Base-by-base conservation (phyloP, 2,888 invertebrate species). In the Tipula vernalis region DNA sequence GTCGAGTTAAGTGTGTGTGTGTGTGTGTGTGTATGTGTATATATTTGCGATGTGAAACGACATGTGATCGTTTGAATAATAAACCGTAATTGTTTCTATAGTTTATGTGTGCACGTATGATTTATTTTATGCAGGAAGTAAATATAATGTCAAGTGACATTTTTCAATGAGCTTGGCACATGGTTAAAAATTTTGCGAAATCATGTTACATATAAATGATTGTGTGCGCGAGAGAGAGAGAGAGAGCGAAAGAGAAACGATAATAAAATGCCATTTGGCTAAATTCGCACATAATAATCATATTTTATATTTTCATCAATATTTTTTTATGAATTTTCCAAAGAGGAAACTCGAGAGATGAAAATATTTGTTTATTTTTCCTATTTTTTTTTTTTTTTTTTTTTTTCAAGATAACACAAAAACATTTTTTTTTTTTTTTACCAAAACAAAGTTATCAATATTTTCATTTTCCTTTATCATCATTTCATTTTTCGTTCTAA, bases 251-350 rank as follows among this genome's bases (percentile, higher is more conserved):
- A 28, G 28, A 71, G 2, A 71, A 28, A 71, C 13, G 28, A 71
- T 71, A 71, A 28, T 71, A 12, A 71, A 18, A 71, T 12, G 12
- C 3, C 84, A 84, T 84, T 84, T 84, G 84, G 36, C n/a, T 39
- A n/a, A 39, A 39, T 84, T 84, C 84, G 39, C 84, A 84, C 84
- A 84, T 84, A 84, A 84, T 84, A 83, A 83, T 83, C 83, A 83
- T 12, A 57, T 57, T 57, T 57, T 57, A 15, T 71, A 28, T 18
- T 71, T 71, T 28, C 28, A 28, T 71, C 71, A 71, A 71, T 71
- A 28, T 71, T 71, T 71, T 71, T 28, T 28, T 71, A 13, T 28
- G 13, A 28, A 28, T 12, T 71, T 28, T 12, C 71, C 28, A 28
- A 71, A 28, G 71, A 71, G 71, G 18, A 71, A 71, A 71, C 28